Evolutionary conservation across 1,140 invertebrate species (phyloP).

Genomic region (Solenopsis invicta): DNA sequence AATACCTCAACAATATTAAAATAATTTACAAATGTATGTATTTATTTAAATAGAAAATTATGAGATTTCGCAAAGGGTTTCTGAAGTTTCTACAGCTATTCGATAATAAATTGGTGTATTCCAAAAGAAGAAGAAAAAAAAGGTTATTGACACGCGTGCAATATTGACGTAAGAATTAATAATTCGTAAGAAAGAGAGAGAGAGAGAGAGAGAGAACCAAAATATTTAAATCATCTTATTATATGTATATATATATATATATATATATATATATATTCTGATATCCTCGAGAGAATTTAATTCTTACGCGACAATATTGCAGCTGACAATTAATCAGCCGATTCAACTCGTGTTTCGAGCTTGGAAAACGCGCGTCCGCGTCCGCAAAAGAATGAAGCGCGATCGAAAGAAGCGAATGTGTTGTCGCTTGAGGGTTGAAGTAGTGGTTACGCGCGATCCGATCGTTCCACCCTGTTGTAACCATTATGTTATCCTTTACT

Average conservation of each 20-base stretch:
- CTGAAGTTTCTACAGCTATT: neutral
- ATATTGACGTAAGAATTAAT: constrained; percentile 36
- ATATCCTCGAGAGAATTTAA: neutral
- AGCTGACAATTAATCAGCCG: neutral
- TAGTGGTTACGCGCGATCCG: constrained; percentile 79
- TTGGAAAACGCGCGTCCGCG: neutral
- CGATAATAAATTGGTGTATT: neutral
- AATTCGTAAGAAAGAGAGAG: neutral
- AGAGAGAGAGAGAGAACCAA: neutral
- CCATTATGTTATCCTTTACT: constrained; percentile 91
- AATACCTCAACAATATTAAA: constrained; percentile 11
- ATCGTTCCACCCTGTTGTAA: constrained; percentile 86
- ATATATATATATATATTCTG: neutral
- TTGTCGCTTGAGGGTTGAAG: constrained; percentile 62
- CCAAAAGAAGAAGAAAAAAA: neutral
- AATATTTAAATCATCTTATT: neutral
- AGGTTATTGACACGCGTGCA: neutral
- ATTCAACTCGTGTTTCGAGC: neutral
- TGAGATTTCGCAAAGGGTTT: neutral
- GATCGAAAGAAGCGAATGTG: constrained; percentile 2
- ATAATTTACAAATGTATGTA: neutral
- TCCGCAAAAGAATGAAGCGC: neutral
- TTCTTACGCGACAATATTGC: constrained; percentile 2
- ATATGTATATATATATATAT: too few relatives aligned
- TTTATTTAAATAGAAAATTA: neutral